Percentiles rank a stretch among this genome's conserved stretches.
Evolutionary conservation across 1,140 invertebrate genomes (phyloP).

Genomic region (Steinernema feltiae): DNA sequence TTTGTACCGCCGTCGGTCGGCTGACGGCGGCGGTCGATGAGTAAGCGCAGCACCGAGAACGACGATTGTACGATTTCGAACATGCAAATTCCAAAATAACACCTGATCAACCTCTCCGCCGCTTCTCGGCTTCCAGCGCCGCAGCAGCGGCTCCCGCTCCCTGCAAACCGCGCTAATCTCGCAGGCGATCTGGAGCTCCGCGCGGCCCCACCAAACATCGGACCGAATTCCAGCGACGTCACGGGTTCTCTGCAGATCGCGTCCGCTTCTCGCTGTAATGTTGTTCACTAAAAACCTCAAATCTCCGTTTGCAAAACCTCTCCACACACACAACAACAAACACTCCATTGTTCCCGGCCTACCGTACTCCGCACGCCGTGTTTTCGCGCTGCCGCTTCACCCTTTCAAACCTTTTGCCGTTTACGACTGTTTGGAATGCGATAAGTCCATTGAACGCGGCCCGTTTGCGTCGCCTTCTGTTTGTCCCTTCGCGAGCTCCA

Average conservation of each 20-base stretch:
- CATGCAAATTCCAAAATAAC: background rate
- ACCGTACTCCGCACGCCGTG: background rate
- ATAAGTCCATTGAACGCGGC: background rate
- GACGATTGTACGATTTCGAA: slow-evolving; percentile 5
- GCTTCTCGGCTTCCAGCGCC: background rate
- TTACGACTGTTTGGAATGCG: slow-evolving; percentile 15
- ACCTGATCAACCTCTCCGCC: background rate
- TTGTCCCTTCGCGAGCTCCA: background rate
- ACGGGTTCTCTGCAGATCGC: background rate
- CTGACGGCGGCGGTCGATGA: background rate
- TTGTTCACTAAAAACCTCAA: background rate
- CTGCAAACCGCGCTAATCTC: no score
- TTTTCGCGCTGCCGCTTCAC: background rate
- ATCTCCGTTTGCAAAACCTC: slow-evolving; percentile 4
- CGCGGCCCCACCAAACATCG: background rate
- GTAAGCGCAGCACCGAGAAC: background rate
- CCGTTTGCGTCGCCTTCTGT: background rate
- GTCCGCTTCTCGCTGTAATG: background rate
- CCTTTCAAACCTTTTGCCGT: background rate
- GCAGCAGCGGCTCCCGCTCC: background rate
- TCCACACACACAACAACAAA: background rate
- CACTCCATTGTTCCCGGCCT: background rate
- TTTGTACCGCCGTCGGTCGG: slow-evolving; percentile 6
- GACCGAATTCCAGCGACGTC: background rate
- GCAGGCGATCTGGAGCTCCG: background rate